Evolutionary conservation across 23 tunicate genomes (phyloP).

Genomic region (Ascidia mentula): DNA sequence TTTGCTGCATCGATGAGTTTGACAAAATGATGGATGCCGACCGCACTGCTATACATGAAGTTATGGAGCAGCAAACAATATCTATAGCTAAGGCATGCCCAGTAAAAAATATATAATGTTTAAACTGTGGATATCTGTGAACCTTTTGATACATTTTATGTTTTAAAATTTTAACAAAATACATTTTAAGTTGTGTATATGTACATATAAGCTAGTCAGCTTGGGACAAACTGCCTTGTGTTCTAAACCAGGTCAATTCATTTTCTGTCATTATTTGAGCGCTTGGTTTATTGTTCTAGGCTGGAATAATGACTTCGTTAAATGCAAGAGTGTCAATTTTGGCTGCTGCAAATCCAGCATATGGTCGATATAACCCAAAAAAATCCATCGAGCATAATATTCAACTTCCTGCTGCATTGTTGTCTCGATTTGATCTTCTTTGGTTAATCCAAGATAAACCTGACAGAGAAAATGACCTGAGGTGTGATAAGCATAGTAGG

Average conservation of each 20-base stretch:
- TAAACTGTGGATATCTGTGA: too few relatives aligned
- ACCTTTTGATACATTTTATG: too few relatives aligned
- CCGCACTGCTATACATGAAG: constrained; percentile 99
- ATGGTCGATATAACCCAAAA: constrained; percentile 96
- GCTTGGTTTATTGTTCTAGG: constrained; percentile 48
- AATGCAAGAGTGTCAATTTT: constrained; percentile 96
- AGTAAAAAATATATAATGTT: background rate
- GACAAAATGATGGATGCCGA: constrained; percentile 99
- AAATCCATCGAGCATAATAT: constrained; percentile 98
- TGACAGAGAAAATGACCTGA: constrained; percentile 85
- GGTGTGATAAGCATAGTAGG: too few relatives aligned
- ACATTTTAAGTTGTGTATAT: too few relatives aligned
- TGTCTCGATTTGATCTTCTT: constrained; percentile 93
- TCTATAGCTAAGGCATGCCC: constrained; percentile 84
- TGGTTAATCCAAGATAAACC: constrained; percentile 99
- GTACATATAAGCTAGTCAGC: too few relatives aligned
- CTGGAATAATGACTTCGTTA: constrained; percentile 99
- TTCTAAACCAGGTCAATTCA: too few relatives aligned
- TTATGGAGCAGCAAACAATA: constrained; percentile 99
- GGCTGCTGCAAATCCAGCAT: constrained; percentile 99
- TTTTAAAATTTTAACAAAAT: too few relatives aligned
- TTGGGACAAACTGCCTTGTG: too few relatives aligned
- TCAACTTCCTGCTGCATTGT: constrained; percentile 98
- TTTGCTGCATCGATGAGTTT: constrained; percentile 99
- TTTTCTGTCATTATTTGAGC: too few relatives aligned